Evolutionary conservation across 2,888 invertebrate species (phyloP), one percentile per base, ranked within the genome.

Genomic region (Allophyes oxyacanthae): DNA sequence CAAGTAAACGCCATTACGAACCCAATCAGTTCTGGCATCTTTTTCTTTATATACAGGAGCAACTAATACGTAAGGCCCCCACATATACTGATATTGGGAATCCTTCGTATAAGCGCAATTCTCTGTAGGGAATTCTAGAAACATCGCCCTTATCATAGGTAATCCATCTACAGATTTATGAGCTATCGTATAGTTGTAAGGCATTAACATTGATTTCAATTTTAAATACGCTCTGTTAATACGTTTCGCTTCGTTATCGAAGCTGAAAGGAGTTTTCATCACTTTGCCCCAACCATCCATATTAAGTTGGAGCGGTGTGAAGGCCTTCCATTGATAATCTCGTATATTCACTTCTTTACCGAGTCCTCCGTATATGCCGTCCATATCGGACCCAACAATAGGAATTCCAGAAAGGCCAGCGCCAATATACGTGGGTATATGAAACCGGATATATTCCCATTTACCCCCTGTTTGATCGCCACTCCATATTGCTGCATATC

Each of bases 391-490:
- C 6, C 93, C 93, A 9, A 93, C 78, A 15, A 91, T 66, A 7
- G 93, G 92, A 60, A 84, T 78, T 4, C 93, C 93, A n/a, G 93
- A 92, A 2, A 94, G 80, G 3, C 93, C 90, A 25, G 90, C 75
- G 0, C 93, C 93, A 33, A 92, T 88, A 46, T 90, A 93, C 0
- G 93, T 92, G 3, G 93, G 93, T 51, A 94, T 92, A 68, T 93
- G 93, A 61, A 93, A 94, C 26, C 92, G 82, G 64, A 94, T 93
- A 61, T 92, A 92, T 76, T 92, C 93, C 93, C 93, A 94, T 34
- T 88, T 70, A 6, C 93, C 93, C n/a, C 93, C 93, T 13, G 66
- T 74, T 79, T 93, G 93, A 57, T 94, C 93, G 11, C 93, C 93
- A 60, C 84, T 92, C 93, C 93, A 94, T 65, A 93, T 85, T 0